Evolutionary conservation across 2,113 vertebrate genomes (phyloP).

Genomic region (Alligator mississippiensis): DNA sequence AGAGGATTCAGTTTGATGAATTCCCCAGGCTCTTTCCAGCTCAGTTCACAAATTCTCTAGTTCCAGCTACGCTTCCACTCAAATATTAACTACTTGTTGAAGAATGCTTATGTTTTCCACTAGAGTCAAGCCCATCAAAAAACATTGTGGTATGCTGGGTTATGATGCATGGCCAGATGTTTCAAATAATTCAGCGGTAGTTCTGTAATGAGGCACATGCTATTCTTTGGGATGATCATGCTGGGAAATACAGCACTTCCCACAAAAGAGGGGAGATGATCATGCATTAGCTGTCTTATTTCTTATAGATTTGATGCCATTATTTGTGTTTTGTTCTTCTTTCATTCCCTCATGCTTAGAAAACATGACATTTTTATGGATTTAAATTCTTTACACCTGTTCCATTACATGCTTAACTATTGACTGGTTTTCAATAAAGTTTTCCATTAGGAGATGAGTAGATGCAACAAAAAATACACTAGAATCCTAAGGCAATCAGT

Average conservation of each 20-base stretch:
- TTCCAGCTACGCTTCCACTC: neutral
- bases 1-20: neutral
- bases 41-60: no score
- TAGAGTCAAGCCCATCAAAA: neutral
- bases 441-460: slow-evolving; percentile 1
- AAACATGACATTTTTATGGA: neutral
- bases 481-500: neutral
- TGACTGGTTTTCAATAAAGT: neutral
- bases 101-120: neutral
- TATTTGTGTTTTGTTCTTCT: neutral
- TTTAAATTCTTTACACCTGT: slow-evolving; percentile 4
- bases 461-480: neutral
- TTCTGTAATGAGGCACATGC: neutral
- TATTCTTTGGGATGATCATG: neutral
- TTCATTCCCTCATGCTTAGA: neutral
- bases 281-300: rapidly evolving
- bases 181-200: neutral
- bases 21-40: no score
- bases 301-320: rapidly evolving
- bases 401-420: slow-evolving; percentile 27
- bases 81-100: neutral
- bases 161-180: neutral
- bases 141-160: neutral
- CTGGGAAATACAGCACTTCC: neutral
- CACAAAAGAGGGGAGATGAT: neutral